Base-by-base conservation (phyloP, 2,113 vertebrate genomes). In the Periophthalmus modestus region DNA sequence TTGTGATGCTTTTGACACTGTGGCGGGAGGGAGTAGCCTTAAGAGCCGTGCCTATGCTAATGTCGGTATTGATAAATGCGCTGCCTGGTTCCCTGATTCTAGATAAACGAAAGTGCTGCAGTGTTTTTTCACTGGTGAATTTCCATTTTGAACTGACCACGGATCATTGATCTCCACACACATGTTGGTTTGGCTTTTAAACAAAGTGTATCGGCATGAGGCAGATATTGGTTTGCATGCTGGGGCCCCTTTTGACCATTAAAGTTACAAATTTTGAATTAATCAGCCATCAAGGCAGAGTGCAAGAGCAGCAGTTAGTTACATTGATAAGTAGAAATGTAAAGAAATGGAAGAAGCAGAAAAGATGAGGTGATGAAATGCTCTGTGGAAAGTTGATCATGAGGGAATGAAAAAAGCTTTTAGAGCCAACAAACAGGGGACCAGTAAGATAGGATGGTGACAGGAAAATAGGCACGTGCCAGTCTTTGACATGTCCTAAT, bases 301-400 rank as follows among this genome's bases (percentile, higher is more conserved):
- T 85, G 82, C 83, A 80, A 67, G 73, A 50, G n/a, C 82, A 82
- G 88, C 82, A 81, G 79, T 86, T 89, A 87, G 90, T 90, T 77
- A 82, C 82, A 83, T 73, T 75, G 85, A 79, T 50, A 36, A 75
- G 75, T 68, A 82, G 57, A 77, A 65, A 33, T 36, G 43, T 65
- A 73, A 69, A 77, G 80, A 69, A 61, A 15, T 61, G 72, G 68
- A 65, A 68, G 58, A 72, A 39, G 71, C 48, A 59, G 61, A 71
- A 66, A 47, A 43, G 68, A 48, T 50, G 65, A 52, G 70, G 58
- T 52, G 4, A 18, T 52, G 70, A 80, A 85, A 84, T 73, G 54
- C 69, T 50, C 68, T 77, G 54, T 82, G 34, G 74, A 74, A 83
- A 84, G 73, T 77, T 71, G 76, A 86, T 86, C 67, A n/a, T 57